Base-by-base conservation (phyloP, 1,140 invertebrate genomes). In the Pentalonia nigronervosa region DNA sequence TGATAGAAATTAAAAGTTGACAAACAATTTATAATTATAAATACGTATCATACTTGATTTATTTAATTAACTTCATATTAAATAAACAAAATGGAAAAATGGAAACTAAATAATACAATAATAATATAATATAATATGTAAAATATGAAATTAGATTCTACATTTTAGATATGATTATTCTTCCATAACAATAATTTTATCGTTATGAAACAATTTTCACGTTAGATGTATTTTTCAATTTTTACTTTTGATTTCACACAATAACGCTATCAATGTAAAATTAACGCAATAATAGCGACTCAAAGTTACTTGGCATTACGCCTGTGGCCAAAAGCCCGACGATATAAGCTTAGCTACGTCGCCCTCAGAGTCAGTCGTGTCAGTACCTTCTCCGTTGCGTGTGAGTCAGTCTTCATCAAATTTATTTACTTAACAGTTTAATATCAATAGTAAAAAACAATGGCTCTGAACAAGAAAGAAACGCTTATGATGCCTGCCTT, bases 401-500 rank as follows among this genome's bases (percentile, higher is more conserved):
- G 88, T 41, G 36, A 41, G 50, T 89, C 30, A 34, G 20, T 93
- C 76, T 47, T 21, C 21, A 41, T 41, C 8, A 20, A 89, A 8
- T 48, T 50, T 67, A 36, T 90, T 36, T 23, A n/a, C 25, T 23
- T 56, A 41, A 50, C 53, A 90, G 48, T 48, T 20, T 25, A 84
- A 86, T 50, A 45, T 30, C 23, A 86, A 41, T 11, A 56, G 20
- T 23, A 92, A 83, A 36, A 34, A n/a, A 86, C 23, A 84, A 92
- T 93, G 91, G 67, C 91, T 50, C 1, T 87, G 36, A 91, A 36
- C 34, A 94, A 91, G 36, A 91, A 94, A 84, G 92, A 94, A 30
- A 50, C 76, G 1, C 67, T 14, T 2, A 94, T 94, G 94, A 88
- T 94, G 83, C 94, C 94, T 20, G 94, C 94, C 30, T 60, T 96